These are phyloP conservation scores for Lepidotrigona ventralis DNA, from an alignment of 1,140 invertebrate species.

Conservation along the genomic window DNA sequence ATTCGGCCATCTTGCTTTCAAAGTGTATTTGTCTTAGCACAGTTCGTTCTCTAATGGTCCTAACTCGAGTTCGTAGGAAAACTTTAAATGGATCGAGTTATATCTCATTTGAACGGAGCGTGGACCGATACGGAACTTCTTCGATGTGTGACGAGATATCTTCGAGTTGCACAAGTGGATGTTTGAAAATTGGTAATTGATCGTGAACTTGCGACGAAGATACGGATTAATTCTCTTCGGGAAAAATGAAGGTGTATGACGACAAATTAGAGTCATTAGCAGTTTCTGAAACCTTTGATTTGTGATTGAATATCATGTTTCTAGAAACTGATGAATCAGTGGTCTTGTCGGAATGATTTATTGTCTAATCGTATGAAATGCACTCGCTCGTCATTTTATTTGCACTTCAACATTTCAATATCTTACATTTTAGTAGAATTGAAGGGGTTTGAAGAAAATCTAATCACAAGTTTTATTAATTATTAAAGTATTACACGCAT, in stretches of 20 bases:
- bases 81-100: not conserved
- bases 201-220: not conserved
- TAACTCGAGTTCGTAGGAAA: not conserved
- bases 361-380: not conserved
- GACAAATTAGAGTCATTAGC: not conserved
- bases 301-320: not conserved
- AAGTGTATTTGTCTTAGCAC: not conserved
- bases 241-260: not conserved
- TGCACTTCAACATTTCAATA: no score
- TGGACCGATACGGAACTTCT: not conserved
- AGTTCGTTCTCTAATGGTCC: not conserved
- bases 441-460: no score
- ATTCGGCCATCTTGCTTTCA: not conserved
- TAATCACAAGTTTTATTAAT: no score
- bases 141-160: not conserved
- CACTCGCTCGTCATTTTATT: no score
- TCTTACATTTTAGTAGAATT: no score
- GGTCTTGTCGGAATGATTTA: not conserved
- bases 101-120: not conserved
- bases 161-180: not conserved
- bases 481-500: no score
- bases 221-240: not conserved
- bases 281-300: not conserved
- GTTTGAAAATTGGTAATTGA: not conserved
- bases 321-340: not conserved